Evolutionary conservation across 2,113 vertebrate genomes (phyloP).

Genomic region (Cyphomyrus discorhynchus): DNA sequence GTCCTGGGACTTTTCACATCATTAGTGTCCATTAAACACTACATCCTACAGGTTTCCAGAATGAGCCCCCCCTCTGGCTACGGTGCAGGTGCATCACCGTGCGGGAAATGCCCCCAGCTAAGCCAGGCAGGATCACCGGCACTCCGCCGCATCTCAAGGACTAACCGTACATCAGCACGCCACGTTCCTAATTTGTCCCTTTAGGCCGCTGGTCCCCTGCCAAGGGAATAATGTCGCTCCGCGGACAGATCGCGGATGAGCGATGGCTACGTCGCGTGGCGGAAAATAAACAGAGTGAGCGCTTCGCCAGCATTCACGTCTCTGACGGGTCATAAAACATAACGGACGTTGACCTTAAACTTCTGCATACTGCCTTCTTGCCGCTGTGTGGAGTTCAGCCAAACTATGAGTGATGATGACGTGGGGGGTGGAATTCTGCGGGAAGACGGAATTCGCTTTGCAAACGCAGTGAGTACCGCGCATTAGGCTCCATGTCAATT

Average conservation of each 20-base stretch:
- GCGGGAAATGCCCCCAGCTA: background rate
- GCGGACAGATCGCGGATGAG: background rate
- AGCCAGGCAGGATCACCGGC: background rate
- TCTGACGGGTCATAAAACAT: constrained; percentile 2
- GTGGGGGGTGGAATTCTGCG: background rate
- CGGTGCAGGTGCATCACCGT: background rate
- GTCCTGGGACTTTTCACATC: background rate
- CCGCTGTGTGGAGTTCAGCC: background rate
- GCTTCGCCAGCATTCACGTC: background rate
- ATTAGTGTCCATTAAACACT: background rate
- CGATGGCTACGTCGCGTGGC: background rate
- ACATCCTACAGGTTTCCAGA: background rate
- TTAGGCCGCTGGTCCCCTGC: background rate
- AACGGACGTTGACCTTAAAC: background rate
- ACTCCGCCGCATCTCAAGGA: background rate
- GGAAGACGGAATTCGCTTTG: background rate
- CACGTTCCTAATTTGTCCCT: background rate
- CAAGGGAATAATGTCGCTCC: background rate
- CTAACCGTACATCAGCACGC: background rate
- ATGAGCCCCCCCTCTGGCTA: background rate
- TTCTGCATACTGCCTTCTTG: background rate
- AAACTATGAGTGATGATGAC: background rate
- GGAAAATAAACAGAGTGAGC: background rate
- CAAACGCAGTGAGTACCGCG: background rate
- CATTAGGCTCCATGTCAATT: background rate